Conservation (phyloP, 2,797 vertebrate genomes). For the Hipposideros larvatus region DNA sequence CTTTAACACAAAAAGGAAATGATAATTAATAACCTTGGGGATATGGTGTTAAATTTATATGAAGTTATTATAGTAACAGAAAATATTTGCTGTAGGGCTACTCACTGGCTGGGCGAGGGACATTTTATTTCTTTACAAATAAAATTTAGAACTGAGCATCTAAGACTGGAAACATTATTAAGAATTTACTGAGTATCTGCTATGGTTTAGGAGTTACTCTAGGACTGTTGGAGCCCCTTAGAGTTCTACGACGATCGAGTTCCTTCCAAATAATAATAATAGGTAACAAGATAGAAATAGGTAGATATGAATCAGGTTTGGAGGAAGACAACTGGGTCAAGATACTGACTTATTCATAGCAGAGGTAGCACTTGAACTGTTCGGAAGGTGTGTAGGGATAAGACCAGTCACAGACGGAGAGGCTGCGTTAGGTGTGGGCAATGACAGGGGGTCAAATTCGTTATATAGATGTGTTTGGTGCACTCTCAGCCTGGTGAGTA, state of each 20-base stretch:
- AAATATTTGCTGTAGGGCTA: background rate
- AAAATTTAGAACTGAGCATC: background rate
- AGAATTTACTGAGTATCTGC: background rate
- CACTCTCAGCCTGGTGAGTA: background rate
- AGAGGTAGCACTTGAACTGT: background rate
- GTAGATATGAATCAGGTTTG: background rate
- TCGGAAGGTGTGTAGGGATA: background rate
- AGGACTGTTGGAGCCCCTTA: background rate
- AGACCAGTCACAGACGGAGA: background rate
- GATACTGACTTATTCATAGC: background rate
- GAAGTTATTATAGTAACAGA: slow-evolving; percentile 45
- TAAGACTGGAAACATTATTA: background rate
- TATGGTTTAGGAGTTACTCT: background rate
- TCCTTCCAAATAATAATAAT: background rate
- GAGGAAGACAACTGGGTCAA: background rate
- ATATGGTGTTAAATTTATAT: slow-evolving; percentile 45
- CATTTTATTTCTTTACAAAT: slow-evolving; percentile 3
- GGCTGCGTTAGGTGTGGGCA: background rate
- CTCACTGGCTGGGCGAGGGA: background rate
- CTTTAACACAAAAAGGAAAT: slow-evolving; percentile 61
- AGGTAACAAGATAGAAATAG: background rate
- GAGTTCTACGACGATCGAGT: background rate
- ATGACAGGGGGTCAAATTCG: background rate
- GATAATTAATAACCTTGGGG: slow-evolving; percentile 34
- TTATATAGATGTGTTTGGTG: background rate